These are phyloP conservation scores for Holcopasites calliopsidis DNA, from an alignment of 1,140 invertebrate genomes.

Conservation along the genomic window DNA sequence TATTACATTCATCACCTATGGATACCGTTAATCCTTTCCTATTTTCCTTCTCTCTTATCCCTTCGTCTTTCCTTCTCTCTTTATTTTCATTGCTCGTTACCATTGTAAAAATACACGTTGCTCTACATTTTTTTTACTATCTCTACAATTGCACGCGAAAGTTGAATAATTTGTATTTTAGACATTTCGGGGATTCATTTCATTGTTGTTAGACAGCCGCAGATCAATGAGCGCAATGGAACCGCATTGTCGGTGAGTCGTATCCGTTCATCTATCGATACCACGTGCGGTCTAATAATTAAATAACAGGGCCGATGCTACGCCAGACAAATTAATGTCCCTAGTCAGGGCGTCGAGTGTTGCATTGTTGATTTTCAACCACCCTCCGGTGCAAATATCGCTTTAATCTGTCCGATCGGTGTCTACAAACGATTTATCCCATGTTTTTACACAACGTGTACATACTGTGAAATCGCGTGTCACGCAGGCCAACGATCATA, in stretches of 20 bases:
- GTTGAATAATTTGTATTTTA: too few relatives aligned
- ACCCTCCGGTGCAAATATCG: slow-evolving; percentile 21
- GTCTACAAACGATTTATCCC: slow-evolving; percentile 6
- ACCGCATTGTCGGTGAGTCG: slow-evolving; percentile 6
- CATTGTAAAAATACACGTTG: not conserved
- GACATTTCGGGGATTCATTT: not conserved
- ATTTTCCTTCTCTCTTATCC: too few relatives aligned
- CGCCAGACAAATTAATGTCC: slow-evolving; percentile 44
- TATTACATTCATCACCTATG: too few relatives aligned
- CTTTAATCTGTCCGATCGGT: slow-evolving; percentile 16
- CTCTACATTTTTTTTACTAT: too few relatives aligned
- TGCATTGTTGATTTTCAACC: slow-evolving; percentile 35
- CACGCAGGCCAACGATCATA: not conserved
- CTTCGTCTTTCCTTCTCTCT: too few relatives aligned
- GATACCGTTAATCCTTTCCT: too few relatives aligned
- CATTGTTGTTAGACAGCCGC: too few relatives aligned
- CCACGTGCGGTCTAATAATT: slow-evolving; percentile 42
- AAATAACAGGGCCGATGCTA: slow-evolving; percentile 40
- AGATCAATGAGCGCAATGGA: slow-evolving; percentile 21
- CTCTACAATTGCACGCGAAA: too few relatives aligned
- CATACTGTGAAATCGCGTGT: not conserved
- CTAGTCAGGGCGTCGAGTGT: slow-evolving; percentile 23
- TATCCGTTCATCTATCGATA: slow-evolving; percentile 41
- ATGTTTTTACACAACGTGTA: not conserved
- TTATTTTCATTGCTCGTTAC: too few relatives aligned